These are phyloP conservation scores for Labroides dimidiatus DNA, from an alignment of 2,797 vertebrate genomes.

Conservation along the genomic window DNA sequence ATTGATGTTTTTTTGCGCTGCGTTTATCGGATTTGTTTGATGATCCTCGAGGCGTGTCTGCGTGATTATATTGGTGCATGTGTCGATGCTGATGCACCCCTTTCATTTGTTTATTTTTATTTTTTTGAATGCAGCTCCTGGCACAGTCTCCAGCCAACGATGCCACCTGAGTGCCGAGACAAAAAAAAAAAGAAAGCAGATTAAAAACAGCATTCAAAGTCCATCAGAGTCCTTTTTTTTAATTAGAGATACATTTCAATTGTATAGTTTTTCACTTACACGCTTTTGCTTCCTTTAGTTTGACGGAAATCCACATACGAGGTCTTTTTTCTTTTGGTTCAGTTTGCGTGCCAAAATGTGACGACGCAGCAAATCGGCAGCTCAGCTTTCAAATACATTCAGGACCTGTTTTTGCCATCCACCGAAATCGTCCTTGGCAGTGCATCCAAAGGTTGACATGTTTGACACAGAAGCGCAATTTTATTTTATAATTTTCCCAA, in stretches of 20 bases:
- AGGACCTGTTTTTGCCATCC: conserved; percentile 24
- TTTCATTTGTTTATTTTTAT: conserved; percentile 11
- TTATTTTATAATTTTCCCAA: conserved; percentile 1
- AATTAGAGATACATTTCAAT: not conserved
- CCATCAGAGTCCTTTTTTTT: conserved; percentile 20
- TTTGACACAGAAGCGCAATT: conserved; percentile 21
- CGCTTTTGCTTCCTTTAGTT: not conserved
- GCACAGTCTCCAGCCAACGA: conserved; percentile 15
- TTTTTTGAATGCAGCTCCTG: conserved; percentile 36
- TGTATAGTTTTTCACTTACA: conserved; percentile 2
- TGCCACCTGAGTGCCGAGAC: conserved; percentile 7
- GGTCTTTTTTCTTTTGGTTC: conserved; percentile 32
- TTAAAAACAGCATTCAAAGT: conserved; percentile 23
- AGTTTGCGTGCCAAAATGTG: conserved; percentile 36
- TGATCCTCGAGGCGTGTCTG: conserved; percentile 80
- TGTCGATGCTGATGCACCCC: conserved; percentile 45
- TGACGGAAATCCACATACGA: conserved; percentile 49
- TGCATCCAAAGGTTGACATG: conserved; percentile 23
- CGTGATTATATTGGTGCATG: conserved; percentile 64
- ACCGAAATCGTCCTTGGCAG: conserved; percentile 34
- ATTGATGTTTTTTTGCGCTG: conserved; percentile 84
- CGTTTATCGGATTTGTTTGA: conserved; percentile 86
- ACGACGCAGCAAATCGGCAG: conserved; percentile 28
- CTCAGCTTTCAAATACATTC: conserved; percentile 41
- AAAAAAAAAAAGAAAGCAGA: not conserved